phyloP scores from a whole-genome alignment of 1,140 invertebrate species.

The Geopemphigus sp. region DNA sequence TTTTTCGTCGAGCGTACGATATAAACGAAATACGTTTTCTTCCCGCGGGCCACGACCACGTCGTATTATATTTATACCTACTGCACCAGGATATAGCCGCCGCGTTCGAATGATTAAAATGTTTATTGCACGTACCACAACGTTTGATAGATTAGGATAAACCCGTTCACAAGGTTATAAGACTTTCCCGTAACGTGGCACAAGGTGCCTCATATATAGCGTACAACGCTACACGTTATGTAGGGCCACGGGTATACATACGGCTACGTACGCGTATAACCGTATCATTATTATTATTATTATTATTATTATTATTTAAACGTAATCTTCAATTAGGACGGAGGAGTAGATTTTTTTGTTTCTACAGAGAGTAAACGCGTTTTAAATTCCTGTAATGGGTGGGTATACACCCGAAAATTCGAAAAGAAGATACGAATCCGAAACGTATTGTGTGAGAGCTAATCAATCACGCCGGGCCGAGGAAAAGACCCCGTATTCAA shows the following conservation, averaged over 20 bases:
- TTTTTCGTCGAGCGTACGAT: not conserved
- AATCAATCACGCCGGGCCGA: not conserved
- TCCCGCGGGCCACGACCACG: not conserved
- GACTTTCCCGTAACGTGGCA: conserved; percentile 5
- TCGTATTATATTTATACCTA: not conserved
- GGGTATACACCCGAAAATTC: not conserved
- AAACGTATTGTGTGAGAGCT: not conserved
- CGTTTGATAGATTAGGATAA: conserved; percentile 26
- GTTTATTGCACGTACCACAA: conserved; percentile 27
- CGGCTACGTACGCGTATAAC: not conserved
- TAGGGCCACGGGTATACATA: not conserved
- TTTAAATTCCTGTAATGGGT: conserved; percentile 9
- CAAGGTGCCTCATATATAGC: no score
- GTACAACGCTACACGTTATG: not conserved
- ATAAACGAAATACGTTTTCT: not conserved
- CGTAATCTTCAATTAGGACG: conserved; percentile 19
- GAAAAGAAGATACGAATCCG: not conserved
- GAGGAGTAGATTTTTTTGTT: not conserved
- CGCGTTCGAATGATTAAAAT: conserved; percentile 12
- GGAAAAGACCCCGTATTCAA: not conserved
- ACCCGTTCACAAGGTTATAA: conserved; percentile 34
- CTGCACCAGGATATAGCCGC: not conserved
- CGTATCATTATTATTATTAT: conserved; percentile 3
- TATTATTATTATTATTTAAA: conserved; percentile 21
- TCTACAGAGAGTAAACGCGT: not conserved